Conservation (phyloP, 2,113 vertebrate genomes). For the Phocoena phocoena region DNA sequence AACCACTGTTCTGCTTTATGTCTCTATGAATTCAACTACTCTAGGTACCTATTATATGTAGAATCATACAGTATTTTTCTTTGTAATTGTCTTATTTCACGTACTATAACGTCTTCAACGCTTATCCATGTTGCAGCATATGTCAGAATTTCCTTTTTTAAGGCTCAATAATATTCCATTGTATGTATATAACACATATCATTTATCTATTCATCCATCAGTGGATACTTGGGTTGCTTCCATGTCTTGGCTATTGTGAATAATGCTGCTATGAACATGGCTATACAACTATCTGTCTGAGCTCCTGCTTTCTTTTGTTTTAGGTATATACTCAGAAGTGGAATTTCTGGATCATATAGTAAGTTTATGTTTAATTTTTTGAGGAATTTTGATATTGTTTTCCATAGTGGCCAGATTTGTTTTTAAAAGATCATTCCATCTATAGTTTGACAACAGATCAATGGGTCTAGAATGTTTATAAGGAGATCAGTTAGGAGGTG, state of each 20-base stretch:
- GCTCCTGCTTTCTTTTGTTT: too few species aligned
- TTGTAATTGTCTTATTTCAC: not conserved
- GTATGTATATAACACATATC: not conserved
- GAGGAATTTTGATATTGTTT: not conserved
- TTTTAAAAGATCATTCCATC: not conserved
- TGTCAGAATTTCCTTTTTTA: not conserved
- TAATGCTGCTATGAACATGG: too few species aligned
- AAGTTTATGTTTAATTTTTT: too few species aligned
- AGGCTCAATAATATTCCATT: not conserved
- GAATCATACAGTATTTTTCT: not conserved
- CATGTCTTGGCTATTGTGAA: too few species aligned
- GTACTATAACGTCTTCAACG: not conserved
- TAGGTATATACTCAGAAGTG: too few species aligned
- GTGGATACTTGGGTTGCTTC: too few species aligned
- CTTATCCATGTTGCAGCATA: not conserved
- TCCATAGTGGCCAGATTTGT: not conserved
- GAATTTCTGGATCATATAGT: too few species aligned
- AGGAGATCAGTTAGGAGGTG: not conserved
- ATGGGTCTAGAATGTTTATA: not conserved
- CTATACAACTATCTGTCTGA: too few species aligned
- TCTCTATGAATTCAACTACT: not conserved
- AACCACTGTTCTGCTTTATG: not conserved
- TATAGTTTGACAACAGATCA: not conserved
- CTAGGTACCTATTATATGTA: not conserved
- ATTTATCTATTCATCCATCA: not conserved